Conservation (phyloP, 2,113 vertebrate genomes). For the Prinia subflava region DNA sequence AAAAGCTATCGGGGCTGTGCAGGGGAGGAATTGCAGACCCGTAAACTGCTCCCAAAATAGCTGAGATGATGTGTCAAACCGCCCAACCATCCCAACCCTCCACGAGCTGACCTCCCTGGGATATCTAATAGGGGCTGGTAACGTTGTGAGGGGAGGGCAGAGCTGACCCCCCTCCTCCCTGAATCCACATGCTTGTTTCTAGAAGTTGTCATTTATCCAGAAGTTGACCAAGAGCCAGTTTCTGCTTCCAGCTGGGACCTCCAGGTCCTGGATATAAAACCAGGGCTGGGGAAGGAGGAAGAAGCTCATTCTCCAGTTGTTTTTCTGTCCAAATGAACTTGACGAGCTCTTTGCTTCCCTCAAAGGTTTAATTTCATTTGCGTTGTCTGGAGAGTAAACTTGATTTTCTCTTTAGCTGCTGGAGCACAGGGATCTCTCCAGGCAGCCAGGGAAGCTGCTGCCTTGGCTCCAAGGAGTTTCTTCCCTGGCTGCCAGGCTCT, state of each 20-base stretch:
- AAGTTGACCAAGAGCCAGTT: not conserved
- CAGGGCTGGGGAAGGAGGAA: not conserved
- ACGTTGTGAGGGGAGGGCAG: not conserved
- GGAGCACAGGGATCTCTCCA: not conserved
- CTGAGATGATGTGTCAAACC: constrained; percentile 62
- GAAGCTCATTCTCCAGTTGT: not conserved
- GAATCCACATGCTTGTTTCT: not conserved
- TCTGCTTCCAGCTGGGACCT: not conserved
- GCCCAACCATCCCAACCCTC: constrained; percentile 51
- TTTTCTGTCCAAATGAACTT: not conserved
- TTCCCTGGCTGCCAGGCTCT: constrained; percentile 9
- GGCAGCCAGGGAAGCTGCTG: not conserved
- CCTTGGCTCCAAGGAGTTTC: not conserved
- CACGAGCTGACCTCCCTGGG: constrained; percentile 22
- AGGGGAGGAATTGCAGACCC: constrained; percentile 59
- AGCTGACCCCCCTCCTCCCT: not conserved
- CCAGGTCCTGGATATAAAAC: not conserved
- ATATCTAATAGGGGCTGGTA: constrained; percentile 38
- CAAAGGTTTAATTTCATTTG: not conserved
- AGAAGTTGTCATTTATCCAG: not conserved
- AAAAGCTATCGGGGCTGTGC: constrained; percentile 54
- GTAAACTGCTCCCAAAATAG: constrained; percentile 70
- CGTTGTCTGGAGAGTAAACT: not conserved
- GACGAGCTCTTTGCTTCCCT: not conserved
- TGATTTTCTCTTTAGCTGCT: not conserved